phyloP scores from a whole-genome alignment of 1,140 invertebrate genomes.

The Plectrocnemia conspersa region DNA sequence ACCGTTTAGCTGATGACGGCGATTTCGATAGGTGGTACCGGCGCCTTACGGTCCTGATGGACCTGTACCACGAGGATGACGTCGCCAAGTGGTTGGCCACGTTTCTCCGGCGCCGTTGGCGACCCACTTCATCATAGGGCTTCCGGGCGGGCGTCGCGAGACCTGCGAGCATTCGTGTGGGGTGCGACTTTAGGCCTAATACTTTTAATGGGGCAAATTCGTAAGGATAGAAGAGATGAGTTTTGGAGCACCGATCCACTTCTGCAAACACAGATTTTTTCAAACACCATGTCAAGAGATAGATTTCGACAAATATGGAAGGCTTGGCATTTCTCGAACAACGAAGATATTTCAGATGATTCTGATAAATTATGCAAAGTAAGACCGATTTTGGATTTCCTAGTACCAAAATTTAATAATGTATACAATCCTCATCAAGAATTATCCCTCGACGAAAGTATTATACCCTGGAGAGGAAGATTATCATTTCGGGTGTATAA shows the following conservation, averaged over 20 bases:
- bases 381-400: conserved; percentile 23
- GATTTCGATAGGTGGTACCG: too few relatives aligned
- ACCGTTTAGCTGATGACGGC: too few relatives aligned
- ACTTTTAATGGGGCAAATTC: conserved; percentile 15
- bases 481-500: conserved; percentile 18
- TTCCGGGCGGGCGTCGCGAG: too few relatives aligned
- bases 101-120: too few relatives aligned
- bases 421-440: conserved; percentile 6
- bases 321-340: conserved; percentile 26
- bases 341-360: conserved; percentile 7
- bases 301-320: conserved; percentile 24
- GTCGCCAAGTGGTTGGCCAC: too few relatives aligned
- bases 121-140: too few relatives aligned
- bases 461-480: conserved; percentile 16
- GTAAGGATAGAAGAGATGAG: conserved; percentile 14
- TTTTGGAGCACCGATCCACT: conserved; percentile 6
- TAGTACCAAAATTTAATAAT: conserved; percentile 13
- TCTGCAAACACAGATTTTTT: conserved; percentile 26
- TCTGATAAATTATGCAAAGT: conserved; percentile 12
- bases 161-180: too few relatives aligned
- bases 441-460: conserved; percentile 11
- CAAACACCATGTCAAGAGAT: conserved; percentile 21
- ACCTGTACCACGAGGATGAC: too few relatives aligned
- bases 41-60: too few relatives aligned
- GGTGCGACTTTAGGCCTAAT: conserved; percentile 19